Evolutionary conservation across 2,113 vertebrate species (phyloP), one percentile per base, ranked within the genome.

Genomic region (Sula dactylatra): DNA sequence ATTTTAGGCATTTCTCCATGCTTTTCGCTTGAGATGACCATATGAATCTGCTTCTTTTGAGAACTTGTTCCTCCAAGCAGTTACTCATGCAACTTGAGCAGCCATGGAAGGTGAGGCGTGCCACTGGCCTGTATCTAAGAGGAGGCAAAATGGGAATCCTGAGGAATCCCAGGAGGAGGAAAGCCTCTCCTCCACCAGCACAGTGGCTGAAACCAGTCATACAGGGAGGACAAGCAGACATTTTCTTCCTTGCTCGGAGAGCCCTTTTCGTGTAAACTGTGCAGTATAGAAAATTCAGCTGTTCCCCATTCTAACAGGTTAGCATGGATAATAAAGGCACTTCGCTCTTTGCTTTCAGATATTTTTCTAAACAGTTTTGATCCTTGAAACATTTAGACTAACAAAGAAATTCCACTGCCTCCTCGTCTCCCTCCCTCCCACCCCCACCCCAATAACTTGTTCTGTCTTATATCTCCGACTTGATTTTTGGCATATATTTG

Each of bases 401-500:
- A 95, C 83, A 93, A 92, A 93, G 91, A 94, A 89, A 93, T 97
- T 94, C 94, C 86, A 61, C 70, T 93, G 92, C 86, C 88, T 93
- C 71, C 82, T 76, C 4, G 11, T 79, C 86, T 95, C 66, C 62
- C 42, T 91, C 66, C 34, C 62, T 74, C 65, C 76, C 49, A 2
- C 91, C 84, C 84, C 76, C 81, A 71, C 38, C 45, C 90, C 89
- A 90, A 82, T 88, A 94, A 94, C 88, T 91, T 95, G 77, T 85
- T 94, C 88, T 92, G 87, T 84, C 95, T 97, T 94, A 70, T 96
- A 94, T 95, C 90, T 90, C 86, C 5, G 71, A 78, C 93, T 95
- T 94, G 94, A 97, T 96, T 97, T 97, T 96, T 97, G 94, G 96
- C 97, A 97, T 96, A 97, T 78, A 96, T 97, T 97, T 97, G 93